Base-by-base conservation (phyloP, 2,888 invertebrate species). In the Nephrocerus scutellatus region DNA sequence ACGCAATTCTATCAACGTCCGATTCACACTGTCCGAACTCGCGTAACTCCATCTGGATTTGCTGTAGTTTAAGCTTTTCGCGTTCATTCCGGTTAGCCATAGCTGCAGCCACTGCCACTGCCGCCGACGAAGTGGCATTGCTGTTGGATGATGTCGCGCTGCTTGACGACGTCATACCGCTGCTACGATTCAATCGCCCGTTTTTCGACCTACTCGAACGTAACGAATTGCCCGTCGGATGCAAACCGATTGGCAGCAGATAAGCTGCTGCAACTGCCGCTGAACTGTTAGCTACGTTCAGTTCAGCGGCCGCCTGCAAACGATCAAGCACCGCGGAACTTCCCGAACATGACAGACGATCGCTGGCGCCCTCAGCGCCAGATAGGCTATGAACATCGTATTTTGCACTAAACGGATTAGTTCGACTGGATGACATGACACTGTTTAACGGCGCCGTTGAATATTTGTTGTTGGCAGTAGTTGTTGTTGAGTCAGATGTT, bases 101-200 rank as follows among this genome's bases (percentile, higher is more conserved):
- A 22, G 42, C 39, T 5, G 48, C 47, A 18, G 51, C 28, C 24
- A 43, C 41, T 8, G 50, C 40, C 50, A 36, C 58, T 46, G 52
- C 58, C 43, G 48, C 56, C 52, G 48, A 57, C 50, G 39, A 56
- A 20, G 49, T 43, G 9, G 36, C 31, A 3, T 20, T 22, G 4
- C 30, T 15, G 22, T 42, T 39, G 26, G 46, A 44, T 7, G 44
- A 42, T 8, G 43, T 41, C 41, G 51, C 51, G 44, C 55, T 53
- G 47, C 55, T 57, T 33, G 72, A 72, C 30, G 73, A 74, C 15
- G 72, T 70, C 28, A n/a, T n/a, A 36, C 64, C 66, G 55, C 74
- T 74, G 55, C 74, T 74, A 24, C 31, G 30, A 52, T 70, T 62
- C 48, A 70, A 53, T 21, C 49, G 47, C 10, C 43, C 46, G 16